Evolutionary conservation across 2,888 invertebrate genomes (phyloP).

Genomic region (Drepanosiphum platanoidis): DNA sequence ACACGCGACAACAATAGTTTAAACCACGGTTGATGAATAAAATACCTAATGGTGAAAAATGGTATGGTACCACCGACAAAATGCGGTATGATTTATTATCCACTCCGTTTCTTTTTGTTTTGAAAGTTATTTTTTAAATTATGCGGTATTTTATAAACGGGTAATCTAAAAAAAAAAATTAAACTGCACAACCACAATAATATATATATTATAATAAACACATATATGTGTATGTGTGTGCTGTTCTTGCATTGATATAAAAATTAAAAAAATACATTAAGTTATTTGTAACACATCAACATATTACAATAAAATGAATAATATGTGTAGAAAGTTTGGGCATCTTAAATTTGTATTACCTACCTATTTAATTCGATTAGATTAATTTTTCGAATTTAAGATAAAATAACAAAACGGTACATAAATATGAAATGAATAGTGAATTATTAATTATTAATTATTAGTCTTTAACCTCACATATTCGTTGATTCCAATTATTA

Average conservation of each 20-base stretch:
- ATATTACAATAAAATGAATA: too few relatives aligned
- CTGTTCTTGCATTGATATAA: background rate
- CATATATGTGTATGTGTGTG: background rate
- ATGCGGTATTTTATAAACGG: background rate
- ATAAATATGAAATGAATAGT: background rate
- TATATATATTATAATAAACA: background rate
- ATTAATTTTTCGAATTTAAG: background rate
- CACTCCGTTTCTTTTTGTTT: background rate
- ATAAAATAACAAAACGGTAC: background rate
- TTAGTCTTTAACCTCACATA: background rate
- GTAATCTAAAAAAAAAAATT: background rate
- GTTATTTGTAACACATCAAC: too few relatives aligned
- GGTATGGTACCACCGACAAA: background rate
- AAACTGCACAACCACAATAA: background rate
- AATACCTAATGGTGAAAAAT: background rate
- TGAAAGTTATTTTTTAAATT: background rate
- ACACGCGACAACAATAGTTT: background rate
- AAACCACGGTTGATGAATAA: conserved; percentile 5
- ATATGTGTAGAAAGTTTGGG: too few relatives aligned
- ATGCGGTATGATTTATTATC: conserved; percentile 17
- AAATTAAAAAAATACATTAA: too few relatives aligned
- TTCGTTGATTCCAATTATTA: background rate
- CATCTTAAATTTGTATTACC: too few relatives aligned
- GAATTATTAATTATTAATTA: too few relatives aligned
- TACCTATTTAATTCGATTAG: too few relatives aligned